Percentiles rank a stretch among this genome's conserved stretches.
Conservation (phyloP, 1,140 invertebrate species). For the Brachionus rubens region DNA sequence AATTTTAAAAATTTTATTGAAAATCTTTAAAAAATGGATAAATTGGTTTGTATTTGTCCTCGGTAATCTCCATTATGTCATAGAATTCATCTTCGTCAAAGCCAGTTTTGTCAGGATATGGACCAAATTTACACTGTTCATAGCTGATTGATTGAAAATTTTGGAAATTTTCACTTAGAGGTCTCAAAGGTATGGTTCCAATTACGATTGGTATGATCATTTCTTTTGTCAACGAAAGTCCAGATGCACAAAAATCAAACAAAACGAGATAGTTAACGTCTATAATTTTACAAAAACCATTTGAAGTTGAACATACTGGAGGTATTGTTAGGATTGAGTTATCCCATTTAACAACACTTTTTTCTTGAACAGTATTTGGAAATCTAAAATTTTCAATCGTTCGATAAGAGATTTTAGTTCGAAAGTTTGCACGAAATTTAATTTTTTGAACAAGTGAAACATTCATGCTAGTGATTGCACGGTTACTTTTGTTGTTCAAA, state of each 20-base stretch:
- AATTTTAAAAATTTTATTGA: background rate
- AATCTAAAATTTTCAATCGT: conserved; percentile 12
- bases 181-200: conserved; percentile 3
- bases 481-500: conserved; percentile 25
- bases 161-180: background rate
- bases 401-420: conserved; percentile 7
- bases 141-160: background rate
- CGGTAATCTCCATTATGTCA: background rate
- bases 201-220: conserved; percentile 15
- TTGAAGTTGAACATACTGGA: conserved; percentile 24
- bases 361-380: background rate
- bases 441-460: conserved; percentile 17
- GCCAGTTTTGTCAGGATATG: background rate
- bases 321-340: conserved; percentile 14
- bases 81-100: background rate
- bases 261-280: conserved; percentile 17
- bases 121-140: background rate
- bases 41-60: conserved; percentile 10
- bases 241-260: conserved; percentile 14
- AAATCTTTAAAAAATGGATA: conserved; percentile 23
- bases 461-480: background rate
- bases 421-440: background rate
- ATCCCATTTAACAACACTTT: conserved; percentile 13
- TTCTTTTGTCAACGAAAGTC: background rate
- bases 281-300: background rate